Percentiles rank a stretch among this genome's conserved stretches.
These are phyloP conservation scores for Medauroidea extradentata DNA, from an alignment of 1,140 invertebrate genomes.

Conservation along the genomic window DNA sequence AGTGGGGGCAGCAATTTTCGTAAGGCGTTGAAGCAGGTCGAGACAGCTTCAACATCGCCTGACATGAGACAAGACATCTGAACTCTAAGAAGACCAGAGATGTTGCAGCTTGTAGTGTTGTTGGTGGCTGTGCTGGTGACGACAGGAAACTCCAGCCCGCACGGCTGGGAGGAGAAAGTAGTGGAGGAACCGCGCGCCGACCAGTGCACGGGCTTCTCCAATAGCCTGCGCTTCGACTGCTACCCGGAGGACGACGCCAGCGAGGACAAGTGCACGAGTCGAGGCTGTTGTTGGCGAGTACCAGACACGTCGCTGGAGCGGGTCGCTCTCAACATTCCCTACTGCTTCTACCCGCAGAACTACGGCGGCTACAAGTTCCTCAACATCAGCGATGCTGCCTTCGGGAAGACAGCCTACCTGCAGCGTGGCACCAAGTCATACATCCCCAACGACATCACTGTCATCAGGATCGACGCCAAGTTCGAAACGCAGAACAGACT, in stretches of 20 bases:
- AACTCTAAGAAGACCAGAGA: too few relatives aligned
- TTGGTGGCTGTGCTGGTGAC: too few relatives aligned
- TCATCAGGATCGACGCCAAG: constrained; percentile 56
- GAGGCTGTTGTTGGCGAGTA: constrained; percentile 68
- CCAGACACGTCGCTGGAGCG: constrained; percentile 23
- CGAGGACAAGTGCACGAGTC: constrained; percentile 54
- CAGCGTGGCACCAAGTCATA: constrained; percentile 49
- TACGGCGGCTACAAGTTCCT: constrained; percentile 60
- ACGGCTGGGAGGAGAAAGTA: too few relatives aligned
- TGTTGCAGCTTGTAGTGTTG: too few relatives aligned
- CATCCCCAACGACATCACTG: constrained; percentile 60
- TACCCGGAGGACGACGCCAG: constrained; percentile 60
- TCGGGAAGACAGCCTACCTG: constrained; percentile 53
- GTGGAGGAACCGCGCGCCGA: too few relatives aligned
- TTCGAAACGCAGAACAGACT: constrained; percentile 58
- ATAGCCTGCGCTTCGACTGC: constrained; percentile 68
- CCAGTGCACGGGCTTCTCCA: constrained; percentile 43
- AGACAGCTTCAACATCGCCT: too few relatives aligned
- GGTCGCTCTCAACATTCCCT: constrained; percentile 50
- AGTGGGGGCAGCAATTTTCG: too few relatives aligned
- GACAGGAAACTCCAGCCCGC: too few relatives aligned
- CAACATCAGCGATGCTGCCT: constrained; percentile 54
- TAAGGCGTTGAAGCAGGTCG: too few relatives aligned
- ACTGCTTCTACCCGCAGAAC: constrained; percentile 66
- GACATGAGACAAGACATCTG: too few relatives aligned